A percentile compares a stretch with the other conserved stretches of the same genome.
Conservation (phyloP, 1,140 invertebrate species). For the Eriosoma lanigerum region DNA sequence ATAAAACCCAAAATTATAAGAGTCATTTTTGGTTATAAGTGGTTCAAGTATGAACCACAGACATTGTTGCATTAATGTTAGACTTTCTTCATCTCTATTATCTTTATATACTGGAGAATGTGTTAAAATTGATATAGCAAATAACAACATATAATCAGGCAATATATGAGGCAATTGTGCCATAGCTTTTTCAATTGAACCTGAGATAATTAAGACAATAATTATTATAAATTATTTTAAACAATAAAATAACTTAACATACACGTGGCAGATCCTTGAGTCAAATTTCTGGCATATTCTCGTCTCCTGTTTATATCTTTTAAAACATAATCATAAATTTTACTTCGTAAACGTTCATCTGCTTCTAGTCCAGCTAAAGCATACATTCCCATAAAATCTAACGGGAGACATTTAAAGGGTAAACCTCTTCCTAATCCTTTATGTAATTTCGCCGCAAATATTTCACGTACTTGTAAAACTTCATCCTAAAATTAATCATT, state of each 20-base stretch:
- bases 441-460: conserved; percentile 87
- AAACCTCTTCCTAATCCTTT: conserved; percentile 82
- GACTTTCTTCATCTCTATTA: conserved; percentile 72
- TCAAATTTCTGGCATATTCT: conserved; percentile 85
- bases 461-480: conserved; percentile 85
- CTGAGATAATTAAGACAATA: conserved; percentile 53
- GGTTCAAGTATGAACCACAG: conserved; percentile 93
- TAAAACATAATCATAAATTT: conserved; percentile 75
- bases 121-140: conserved; percentile 88
- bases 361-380: conserved; percentile 80
- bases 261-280: conserved; percentile 62
- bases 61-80: conserved; percentile 79
- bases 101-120: conserved; percentile 83
- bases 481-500: conserved; percentile 67
- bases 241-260: conserved; percentile 53
- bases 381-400: conserved; percentile 97
- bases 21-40: conserved; percentile 87
- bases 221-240: neutral
- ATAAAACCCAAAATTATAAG: conserved; percentile 94
- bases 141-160: conserved; percentile 95
- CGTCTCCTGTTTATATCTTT: conserved; percentile 85
- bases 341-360: conserved; percentile 71
- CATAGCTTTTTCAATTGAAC: conserved; percentile 66
- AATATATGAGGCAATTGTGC: conserved; percentile 80
- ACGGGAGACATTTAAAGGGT: conserved; percentile 83